A percentile compares a stretch with the other conserved stretches of the same genome.
These are phyloP conservation scores for Drosophila neutralis DNA, from an alignment of 2,888 invertebrate genomes.

Conservation along the genomic window DNA sequence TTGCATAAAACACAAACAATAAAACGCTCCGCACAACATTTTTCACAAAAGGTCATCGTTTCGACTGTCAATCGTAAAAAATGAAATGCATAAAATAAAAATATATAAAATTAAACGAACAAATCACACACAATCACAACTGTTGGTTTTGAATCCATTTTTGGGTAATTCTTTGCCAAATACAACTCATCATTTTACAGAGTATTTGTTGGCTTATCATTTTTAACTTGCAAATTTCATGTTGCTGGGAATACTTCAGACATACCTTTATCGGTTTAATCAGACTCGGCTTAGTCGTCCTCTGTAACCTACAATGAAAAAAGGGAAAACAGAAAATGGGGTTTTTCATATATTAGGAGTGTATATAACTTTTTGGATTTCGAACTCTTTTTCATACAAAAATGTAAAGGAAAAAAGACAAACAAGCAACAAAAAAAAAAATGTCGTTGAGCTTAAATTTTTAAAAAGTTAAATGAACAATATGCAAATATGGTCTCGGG, in stretches of 20 bases:
- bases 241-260: slow-evolving; percentile 5
- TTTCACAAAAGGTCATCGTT: not conserved
- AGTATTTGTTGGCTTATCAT: slow-evolving; percentile 16
- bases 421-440: slow-evolving; percentile 31
- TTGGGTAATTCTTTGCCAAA: no score
- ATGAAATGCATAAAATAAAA: not conserved
- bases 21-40: slow-evolving; percentile 3
- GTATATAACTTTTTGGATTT: slow-evolving; percentile 60
- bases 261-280: slow-evolving; percentile 75
- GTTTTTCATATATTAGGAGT: slow-evolving; percentile 66
- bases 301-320: slow-evolving; percentile 25
- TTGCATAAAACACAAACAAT: slow-evolving; percentile 58
- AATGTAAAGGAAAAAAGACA: not conserved
- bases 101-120: not conserved
- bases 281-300: slow-evolving; percentile 44
- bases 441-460: slow-evolving; percentile 44
- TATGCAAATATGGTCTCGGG: slow-evolving; percentile 67
- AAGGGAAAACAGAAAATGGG: slow-evolving; percentile 54
- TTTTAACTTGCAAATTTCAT: not conserved
- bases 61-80: not conserved
- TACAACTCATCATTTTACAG: not conserved
- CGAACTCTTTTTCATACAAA: slow-evolving; percentile 14
- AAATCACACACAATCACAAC: not conserved
- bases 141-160: not conserved
- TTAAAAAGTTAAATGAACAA: slow-evolving; percentile 54